phyloP scores from a whole-genome alignment of 2,797 vertebrate species.

The Sarcoramphus papa region DNA sequence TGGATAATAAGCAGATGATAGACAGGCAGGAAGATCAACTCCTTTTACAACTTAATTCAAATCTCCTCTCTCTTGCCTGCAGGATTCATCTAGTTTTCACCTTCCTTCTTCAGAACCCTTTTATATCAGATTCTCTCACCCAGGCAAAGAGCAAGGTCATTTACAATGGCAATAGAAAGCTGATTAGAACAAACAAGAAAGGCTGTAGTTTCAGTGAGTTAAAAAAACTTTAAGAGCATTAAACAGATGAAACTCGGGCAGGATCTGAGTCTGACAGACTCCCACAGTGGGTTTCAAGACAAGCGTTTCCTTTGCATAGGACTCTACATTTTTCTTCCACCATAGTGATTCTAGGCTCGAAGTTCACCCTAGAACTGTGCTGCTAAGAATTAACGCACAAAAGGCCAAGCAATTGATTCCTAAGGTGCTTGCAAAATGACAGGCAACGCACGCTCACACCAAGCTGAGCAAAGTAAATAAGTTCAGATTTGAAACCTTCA shows the following conservation, averaged over 20 bases:
- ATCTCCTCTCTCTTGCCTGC: not conserved
- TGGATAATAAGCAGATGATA: not conserved
- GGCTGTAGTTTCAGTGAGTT: not conserved
- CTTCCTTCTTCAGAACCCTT: not conserved
- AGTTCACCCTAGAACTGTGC: not conserved
- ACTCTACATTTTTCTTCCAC: not conserved
- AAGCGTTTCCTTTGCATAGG: not conserved
- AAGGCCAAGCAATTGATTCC: not conserved
- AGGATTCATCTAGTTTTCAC: slow-evolving; percentile 4
- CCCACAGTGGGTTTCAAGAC: not conserved
- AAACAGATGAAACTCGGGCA: not conserved
- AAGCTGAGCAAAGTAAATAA: not conserved
- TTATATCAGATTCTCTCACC: not conserved
- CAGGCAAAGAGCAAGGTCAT: slow-evolving; percentile 7
- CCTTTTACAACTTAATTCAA: not conserved
- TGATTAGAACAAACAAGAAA: slow-evolving; percentile 17
- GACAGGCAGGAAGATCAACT: not conserved
- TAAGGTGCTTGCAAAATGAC: not conserved
- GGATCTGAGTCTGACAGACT: not conserved
- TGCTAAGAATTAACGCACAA: not conserved
- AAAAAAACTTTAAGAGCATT: not conserved
- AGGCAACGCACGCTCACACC: not conserved
- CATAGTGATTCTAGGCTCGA: not conserved
- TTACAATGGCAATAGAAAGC: slow-evolving; percentile 14
- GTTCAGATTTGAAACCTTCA: not conserved